phyloP scores from a whole-genome alignment of 1,140 invertebrate species.

The Drosophila burlai region DNA sequence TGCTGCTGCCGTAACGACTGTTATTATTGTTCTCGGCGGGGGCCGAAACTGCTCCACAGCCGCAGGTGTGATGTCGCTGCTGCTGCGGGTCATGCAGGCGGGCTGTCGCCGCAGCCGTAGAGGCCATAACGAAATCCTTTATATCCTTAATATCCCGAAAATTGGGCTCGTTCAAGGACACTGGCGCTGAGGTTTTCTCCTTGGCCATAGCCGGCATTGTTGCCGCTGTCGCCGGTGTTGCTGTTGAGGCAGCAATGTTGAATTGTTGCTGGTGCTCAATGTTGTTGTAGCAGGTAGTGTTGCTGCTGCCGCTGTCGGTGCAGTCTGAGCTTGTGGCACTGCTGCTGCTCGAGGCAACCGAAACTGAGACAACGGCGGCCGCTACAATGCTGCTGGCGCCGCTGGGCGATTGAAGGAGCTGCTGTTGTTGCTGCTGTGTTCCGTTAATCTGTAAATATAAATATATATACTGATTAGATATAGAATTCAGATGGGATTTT shows the following conservation, averaged over 20 bases:
- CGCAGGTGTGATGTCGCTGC: constrained; percentile 58
- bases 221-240: constrained; percentile 49
- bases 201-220: constrained; percentile 85
- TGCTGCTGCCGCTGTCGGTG: constrained; percentile 22
- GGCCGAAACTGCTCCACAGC: constrained; percentile 61
- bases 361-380: constrained; percentile 50
- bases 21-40: constrained; percentile 52
- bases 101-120: constrained; percentile 48
- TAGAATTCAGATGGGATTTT: background rate
- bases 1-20: constrained; percentile 57
- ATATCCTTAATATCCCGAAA: constrained; percentile 69
- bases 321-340: constrained; percentile 20
- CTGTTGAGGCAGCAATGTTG: constrained; percentile 48
- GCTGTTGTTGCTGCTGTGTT: constrained; percentile 75
- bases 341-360: constrained; percentile 53
- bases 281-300: constrained; percentile 8
- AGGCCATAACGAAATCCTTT: constrained; percentile 53
- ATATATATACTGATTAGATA: constrained; percentile 15
- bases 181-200: constrained; percentile 78
- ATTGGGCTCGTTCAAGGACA: constrained; percentile 75
- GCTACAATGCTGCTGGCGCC: constrained; percentile 61
- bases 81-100: constrained; percentile 52
- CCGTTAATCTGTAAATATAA: constrained; percentile 74
- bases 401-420: constrained; percentile 58
- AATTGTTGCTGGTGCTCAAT: constrained; percentile 51